Base-by-base conservation (phyloP, 2,797 vertebrate species). In the Diplodus sargus region DNA sequence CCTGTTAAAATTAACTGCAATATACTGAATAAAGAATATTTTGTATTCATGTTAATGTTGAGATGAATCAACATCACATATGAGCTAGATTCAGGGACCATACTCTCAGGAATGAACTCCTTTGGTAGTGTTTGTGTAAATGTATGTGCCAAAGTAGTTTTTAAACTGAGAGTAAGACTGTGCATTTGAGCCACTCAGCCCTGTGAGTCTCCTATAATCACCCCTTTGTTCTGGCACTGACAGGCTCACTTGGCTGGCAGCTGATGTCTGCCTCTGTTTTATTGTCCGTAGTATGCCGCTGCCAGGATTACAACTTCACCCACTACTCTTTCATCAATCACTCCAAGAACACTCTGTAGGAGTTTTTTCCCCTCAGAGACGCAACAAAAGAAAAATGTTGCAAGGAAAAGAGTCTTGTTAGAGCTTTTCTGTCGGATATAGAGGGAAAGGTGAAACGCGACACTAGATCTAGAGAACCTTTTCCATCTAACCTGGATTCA, bases 251-350 rank as follows among this genome's bases (percentile, higher is more conserved):
- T 60, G 25, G 53, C 67, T 82, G 70, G 49, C 54, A 76, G 34
- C 74, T 78, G 49, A 62, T 56, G 70, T 74, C 20, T 74, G 65
- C 66, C 20, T 78, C 66, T 64, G 0, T 59, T 70, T 84, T 81
- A 79, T 51, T 70, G 70, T 74, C 61, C 25, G 11, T 58, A 43
- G 45, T 20, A 68, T 2, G 6, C 58, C 61, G 54, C 53, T 81
- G 66, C 62, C 28, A 69, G 51, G 53, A 78, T 78, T 73, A 62
- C 14, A 81, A 39, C 57, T 68, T 81, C 43, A 23, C 48, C 65
- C 58, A 43, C 52, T 5, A 17, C 56, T 70, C 22, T 49, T 67
- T 86, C 57, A 82, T 74, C 76, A 71, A 18, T 74, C 69, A 52
- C 58, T 16, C 57, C 4, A 14, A 71, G 58, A 57, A 74, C 49